phyloP scores from a whole-genome alignment of 2,797 vertebrate species.

The Pangasius macronema region DNA sequence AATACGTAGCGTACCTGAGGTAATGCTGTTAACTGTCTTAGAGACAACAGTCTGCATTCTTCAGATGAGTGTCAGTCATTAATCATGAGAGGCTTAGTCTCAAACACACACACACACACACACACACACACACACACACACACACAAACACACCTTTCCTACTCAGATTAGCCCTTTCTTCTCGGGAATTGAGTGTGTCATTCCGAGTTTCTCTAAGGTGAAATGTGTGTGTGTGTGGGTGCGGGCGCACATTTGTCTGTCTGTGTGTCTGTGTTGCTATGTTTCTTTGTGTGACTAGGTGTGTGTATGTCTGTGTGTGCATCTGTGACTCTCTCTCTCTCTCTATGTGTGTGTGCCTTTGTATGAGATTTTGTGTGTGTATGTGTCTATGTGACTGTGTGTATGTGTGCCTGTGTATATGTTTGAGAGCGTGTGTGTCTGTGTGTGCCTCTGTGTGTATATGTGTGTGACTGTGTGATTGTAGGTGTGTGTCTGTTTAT shows the following conservation, averaged over 20 bases:
- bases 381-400: too few species aligned
- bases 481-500: background rate
- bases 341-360: too few species aligned
- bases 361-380: too few species aligned
- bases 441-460: background rate
- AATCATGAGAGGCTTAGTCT: background rate
- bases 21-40: background rate
- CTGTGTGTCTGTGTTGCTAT: background rate
- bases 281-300: constrained; percentile 3
- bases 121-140: constrained; percentile 1
- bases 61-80: constrained; percentile 36
- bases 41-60: constrained; percentile 7
- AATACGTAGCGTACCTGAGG: background rate
- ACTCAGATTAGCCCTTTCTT: background rate
- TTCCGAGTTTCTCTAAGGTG: too few species aligned
- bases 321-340: too few species aligned
- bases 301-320: constrained; percentile 28
- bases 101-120: constrained; percentile 18
- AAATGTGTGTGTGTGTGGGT: background rate
- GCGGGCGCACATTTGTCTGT: background rate
- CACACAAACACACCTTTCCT: background rate
- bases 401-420: too few species aligned
- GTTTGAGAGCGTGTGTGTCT: too few species aligned
- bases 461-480: constrained; percentile 6
- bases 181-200: background rate